Evolutionary conservation across 2,113 vertebrate genomes (phyloP).

Genomic region (Ailuropoda melanoleuca): DNA sequence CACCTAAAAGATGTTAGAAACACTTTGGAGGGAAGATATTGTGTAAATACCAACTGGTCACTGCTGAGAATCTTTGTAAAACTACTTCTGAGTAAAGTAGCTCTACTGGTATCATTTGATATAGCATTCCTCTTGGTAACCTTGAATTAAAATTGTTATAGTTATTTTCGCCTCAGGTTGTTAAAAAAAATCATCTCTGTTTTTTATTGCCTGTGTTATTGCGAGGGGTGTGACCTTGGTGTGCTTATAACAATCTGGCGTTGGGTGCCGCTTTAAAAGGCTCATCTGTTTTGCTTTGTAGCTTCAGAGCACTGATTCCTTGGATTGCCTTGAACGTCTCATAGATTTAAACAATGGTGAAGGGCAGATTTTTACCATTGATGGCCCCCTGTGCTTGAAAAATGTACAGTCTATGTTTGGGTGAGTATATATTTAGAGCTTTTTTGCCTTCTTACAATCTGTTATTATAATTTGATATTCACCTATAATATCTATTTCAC

Average conservation of each 20-base stretch:
- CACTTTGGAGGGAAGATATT: neutral
- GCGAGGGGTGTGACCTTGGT: neutral
- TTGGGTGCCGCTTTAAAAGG: neutral
- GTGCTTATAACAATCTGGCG: neutral
- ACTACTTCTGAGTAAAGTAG: neutral
- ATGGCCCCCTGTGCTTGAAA: conserved; percentile 96
- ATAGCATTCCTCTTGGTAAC: neutral
- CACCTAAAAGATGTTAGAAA: neutral
- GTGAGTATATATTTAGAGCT: conserved; percentile 80
- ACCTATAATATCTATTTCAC: neutral
- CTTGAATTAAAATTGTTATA: conserved; percentile 14
- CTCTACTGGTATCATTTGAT: neutral
- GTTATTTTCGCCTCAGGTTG: neutral
- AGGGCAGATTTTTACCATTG: conserved; percentile 96
- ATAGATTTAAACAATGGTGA: conserved; percentile 95
- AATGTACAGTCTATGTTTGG: conserved; percentile 99
- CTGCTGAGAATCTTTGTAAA: conserved; percentile 15
- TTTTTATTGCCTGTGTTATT: neutral
- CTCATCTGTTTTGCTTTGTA: conserved; percentile 73
- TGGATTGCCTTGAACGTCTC: conserved; percentile 95
- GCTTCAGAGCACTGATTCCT: conserved; percentile 94
- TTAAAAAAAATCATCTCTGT: neutral
- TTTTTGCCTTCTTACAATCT: conserved; percentile 16
- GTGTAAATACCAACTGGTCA: neutral
- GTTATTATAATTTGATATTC: conserved; percentile 14